Evolutionary conservation across 1,140 invertebrate species (phyloP), one percentile per base, ranked within the genome.

Genomic region (Cotesia vestalis): DNA sequence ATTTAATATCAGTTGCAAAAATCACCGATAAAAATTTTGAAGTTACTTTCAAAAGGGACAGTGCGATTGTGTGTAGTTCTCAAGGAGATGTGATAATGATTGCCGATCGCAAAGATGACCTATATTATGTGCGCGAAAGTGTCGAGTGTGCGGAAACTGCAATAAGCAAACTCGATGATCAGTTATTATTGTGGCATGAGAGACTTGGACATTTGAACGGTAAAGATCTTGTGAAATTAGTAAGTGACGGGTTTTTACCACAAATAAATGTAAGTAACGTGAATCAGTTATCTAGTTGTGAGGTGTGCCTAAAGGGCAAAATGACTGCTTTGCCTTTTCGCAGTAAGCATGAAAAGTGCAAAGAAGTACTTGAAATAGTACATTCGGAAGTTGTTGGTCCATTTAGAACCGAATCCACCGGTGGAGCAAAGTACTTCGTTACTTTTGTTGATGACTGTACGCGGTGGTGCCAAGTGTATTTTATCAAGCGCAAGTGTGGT

Each of bases 401-500:
- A 4, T 81, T 84, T 75, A 40, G 72, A 14, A 55, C 27, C 8
- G 59, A 52, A 20, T 76, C 73, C 5, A 63, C 63, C 9, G 66
- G 61, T 40, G 64, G 70, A 55, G 66, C 74, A 3, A 73, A 53
- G 40, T 80, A 78, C 66, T 75, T 76, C 35, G 72, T 80, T 3
- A 66, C 36, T 11, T 78, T 80, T 62, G 77, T 78, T 3, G 77
- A 80, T 38, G 79, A 80, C 60, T 74, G 38, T 36, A 68, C 76
- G n/a, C 63, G 75, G 53, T 77, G 75, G 66, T 69, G 74, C 34
- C 59, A 73, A 35, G 79, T 84, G 71, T 82, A 81, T 78, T 78
- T 86, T 77, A 72, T 86, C 17, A 86, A 86, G 73, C 69, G 74
- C 55, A 87, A 85, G 75, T 66, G 74, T 78, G 71, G 82, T 60